Base-by-base conservation (phyloP, 2,113 vertebrate genomes). In the Pelusios castaneus region DNA sequence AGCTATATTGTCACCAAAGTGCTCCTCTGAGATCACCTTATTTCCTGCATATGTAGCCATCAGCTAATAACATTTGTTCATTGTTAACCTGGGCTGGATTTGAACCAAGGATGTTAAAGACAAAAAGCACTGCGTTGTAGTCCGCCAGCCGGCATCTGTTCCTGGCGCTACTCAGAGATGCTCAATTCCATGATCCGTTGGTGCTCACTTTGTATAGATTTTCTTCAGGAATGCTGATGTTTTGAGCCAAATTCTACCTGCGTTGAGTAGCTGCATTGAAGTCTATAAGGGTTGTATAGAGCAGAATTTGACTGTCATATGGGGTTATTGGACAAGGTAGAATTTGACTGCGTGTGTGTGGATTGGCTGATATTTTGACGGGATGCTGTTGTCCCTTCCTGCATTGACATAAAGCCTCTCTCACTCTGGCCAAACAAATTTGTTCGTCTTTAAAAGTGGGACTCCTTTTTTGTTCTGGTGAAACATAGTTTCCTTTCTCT, bases 41-140 rank as follows among this genome's bases (percentile, higher is more conserved):
- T 84, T 73, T 25, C 82, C 7, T 41, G 13, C 0, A 0, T 91
- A 80, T 8, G 0, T 10, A 3, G 43, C n/a, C 0, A 0, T 80
- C 38, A 22, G 79, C 51, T 76, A 3, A 0, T 2, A 17, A 25
- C 9, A 49, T n/a, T 9, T 76, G 31, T 8, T 49, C 4, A 27
- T 4, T 54, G 55, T 87, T 82, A 6, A 4, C 7, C 0, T 19
- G 80, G 79, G 49, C 4, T 55, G 56, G 63, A 76, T 82, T 60
- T 88, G 80, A 90, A 89, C 1, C n/a, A 10, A 8, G 54, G 83
- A 25, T 49, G 52, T 75, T 38, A 70, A 43, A 56, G 45, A 19
- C 12, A 27, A 10, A 86, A 41, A 47, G 38, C 34, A 0, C 43
- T 34, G 56, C 49, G 51, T 47, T 5, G 14, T 14, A 24, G 43